Base-by-base conservation (phyloP, 2,797 vertebrate genomes). In the Hafferia zeledoni region DNA sequence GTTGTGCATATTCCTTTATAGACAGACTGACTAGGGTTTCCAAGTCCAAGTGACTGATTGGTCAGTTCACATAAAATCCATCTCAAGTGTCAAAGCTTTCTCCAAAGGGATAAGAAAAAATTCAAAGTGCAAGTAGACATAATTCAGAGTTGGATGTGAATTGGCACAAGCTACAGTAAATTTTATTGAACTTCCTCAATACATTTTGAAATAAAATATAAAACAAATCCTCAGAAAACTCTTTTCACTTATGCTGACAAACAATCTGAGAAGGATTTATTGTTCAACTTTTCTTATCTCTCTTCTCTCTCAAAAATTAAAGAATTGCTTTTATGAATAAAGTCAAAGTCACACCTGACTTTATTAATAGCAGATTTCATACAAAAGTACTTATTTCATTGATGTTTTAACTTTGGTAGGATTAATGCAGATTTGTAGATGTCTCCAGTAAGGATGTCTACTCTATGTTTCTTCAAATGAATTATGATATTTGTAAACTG, bases 331-430 rank as follows among this genome's bases (percentile, higher is more conserved):
- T 83, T 83, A 44, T 68, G 56, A 56, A 44, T 68, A 44, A 67
- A 67, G 37, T 63, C 3, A 4, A 75, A 71, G 5, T 60, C 41
- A 37, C 5, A 59, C 4, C 5, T 0, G 0, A 30, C 23, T 82
- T 75, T 79, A 53, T 57, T 57, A 31, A 57, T 46, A 71, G 14
- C 31, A 71, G 33, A 61, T 6, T 4, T 72, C 28, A 79, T 50
- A 46, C 2, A 59, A 60, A 77, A 77, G 28, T 41, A 35, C 5
- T 60, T 47, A 60, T 37, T 52, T 82, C 6, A 30, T 5, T 56
- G 16, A 12, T 63, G 5, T 71, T 88, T 87, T 78, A 57, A 61
- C 11, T 55, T 78, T n/a, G 5, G 1, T 78, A 60, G 75, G 13
- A 65, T 49, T 65, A 67, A 67, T 37, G 10, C 3, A 47, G 28